phyloP scores from a whole-genome alignment of 2,888 invertebrate species.

The Microplitis manilae region DNA sequence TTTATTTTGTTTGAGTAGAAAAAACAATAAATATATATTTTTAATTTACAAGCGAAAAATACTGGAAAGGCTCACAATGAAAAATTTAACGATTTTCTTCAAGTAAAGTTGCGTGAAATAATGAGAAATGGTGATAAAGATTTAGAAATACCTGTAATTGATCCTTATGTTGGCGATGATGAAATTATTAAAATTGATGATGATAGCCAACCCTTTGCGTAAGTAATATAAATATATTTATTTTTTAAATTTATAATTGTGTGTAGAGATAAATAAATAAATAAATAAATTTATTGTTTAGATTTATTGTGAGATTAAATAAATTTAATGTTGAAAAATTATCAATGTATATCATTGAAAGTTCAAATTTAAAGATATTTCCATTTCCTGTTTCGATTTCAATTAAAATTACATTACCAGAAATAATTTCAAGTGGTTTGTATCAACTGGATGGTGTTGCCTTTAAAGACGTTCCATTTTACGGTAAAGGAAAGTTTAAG shows the following conservation, averaged over 20 bases:
- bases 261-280: conserved; percentile 28
- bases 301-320: conserved; percentile 27
- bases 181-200: not conserved
- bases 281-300: conserved; percentile 25
- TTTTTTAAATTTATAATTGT: not conserved
- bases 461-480: not conserved
- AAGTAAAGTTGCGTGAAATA: conserved; percentile 35
- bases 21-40: not conserved
- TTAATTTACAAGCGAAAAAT: not conserved
- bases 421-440: conserved; percentile 26
- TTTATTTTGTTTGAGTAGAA: not conserved
- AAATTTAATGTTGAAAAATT: conserved; percentile 39
- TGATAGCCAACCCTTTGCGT: not conserved
- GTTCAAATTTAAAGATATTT: conserved; percentile 39
- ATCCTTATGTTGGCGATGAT: conserved; percentile 51
- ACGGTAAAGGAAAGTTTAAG: conserved; percentile 49
- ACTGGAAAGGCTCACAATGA: conserved; percentile 6
- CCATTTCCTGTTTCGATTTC: not conserved
- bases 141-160: conserved; percentile 56
- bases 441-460: conserved; percentile 40
- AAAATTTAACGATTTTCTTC: conserved; percentile 35
- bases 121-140: conserved; percentile 54
- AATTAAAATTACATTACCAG: conserved; percentile 44
- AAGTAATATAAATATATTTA: not conserved
- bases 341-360: conserved; percentile 42